phyloP scores from a whole-genome alignment of 2,888 invertebrate species.

The Sussaba pulchella region DNA sequence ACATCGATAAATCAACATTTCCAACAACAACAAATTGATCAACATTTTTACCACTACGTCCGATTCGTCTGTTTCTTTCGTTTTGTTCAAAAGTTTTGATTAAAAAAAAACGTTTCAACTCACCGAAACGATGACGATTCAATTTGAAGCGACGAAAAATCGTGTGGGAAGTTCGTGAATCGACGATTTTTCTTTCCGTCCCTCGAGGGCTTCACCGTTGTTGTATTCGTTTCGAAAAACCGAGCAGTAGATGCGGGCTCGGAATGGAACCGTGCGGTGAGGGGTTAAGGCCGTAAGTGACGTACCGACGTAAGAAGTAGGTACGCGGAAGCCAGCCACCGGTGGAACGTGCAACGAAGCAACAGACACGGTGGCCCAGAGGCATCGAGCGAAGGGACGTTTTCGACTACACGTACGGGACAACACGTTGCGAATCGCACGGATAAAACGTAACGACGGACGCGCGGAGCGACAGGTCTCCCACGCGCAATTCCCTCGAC shows the following conservation, averaged over 20 bases:
- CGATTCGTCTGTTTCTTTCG: no score
- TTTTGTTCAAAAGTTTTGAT: no score
- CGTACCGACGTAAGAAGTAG: constrained; percentile 13
- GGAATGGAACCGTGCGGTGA: no score
- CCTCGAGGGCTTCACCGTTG: not conserved
- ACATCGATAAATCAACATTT: no score
- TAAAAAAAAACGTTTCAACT: constrained; percentile 26
- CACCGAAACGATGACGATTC: constrained; percentile 17
- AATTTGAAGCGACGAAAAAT: not conserved
- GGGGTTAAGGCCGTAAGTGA: constrained; percentile 42
- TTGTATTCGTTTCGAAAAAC: not conserved
- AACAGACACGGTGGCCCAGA: no score
- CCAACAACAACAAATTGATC: no score
- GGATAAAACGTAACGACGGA: constrained; percentile 6
- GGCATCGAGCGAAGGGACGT: no score
- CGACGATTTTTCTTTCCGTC: constrained; percentile 26
- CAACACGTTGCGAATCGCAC: no score
- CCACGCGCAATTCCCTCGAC: constrained; percentile 66
- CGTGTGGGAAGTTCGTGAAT: not conserved
- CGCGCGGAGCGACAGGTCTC: constrained; percentile 70
- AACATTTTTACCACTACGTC: no score
- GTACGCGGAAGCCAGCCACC: no score
- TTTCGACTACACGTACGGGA: no score
- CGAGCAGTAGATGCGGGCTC: constrained; percentile 17
- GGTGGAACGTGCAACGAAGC: no score